Percentiles rank a stretch among this genome's conserved stretches.
Conservation (phyloP, 2,888 invertebrate genomes). For the Rhamphomyia laevipes region DNA sequence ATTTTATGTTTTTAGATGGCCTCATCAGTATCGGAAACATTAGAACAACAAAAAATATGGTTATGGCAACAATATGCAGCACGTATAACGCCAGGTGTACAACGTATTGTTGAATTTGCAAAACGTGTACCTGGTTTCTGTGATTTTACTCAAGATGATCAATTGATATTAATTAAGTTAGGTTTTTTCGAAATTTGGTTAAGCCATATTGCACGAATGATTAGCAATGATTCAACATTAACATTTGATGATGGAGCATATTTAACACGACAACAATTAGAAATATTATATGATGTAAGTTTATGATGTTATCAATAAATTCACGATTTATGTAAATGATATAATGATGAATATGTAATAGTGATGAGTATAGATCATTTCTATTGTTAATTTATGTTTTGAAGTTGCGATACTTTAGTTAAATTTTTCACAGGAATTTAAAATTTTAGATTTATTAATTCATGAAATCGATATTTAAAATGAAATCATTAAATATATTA, state of each 20-base stretch:
- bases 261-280: conserved; percentile 71
- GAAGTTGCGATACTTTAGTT: too few relatives aligned
- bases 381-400: too few relatives aligned
- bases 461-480: too few relatives aligned
- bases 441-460: too few relatives aligned
- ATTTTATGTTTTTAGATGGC: conserved; percentile 36
- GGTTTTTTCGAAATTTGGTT: conserved; percentile 97
- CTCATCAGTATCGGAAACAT: conserved; percentile 49
- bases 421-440: too few relatives aligned
- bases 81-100: conserved; percentile 80
- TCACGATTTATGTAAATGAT: too few relatives aligned
- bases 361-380: too few relatives aligned
- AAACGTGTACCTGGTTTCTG: conserved; percentile 90
- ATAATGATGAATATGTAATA: too few relatives aligned
- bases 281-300: conserved; percentile 78
- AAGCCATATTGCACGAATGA: conserved; percentile 70
- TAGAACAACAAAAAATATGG: conserved; percentile 63
- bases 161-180: conserved; percentile 88
- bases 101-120: conserved; percentile 91
- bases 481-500: too few relatives aligned
- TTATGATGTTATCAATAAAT: too few relatives aligned
- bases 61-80: conserved; percentile 83
- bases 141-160: conserved; percentile 87
- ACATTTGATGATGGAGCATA: conserved; percentile 85
- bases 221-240: conserved; percentile 58